Conservation (phyloP, 2,113 vertebrate species). For the Cyphomyrus plagiostoma region DNA sequence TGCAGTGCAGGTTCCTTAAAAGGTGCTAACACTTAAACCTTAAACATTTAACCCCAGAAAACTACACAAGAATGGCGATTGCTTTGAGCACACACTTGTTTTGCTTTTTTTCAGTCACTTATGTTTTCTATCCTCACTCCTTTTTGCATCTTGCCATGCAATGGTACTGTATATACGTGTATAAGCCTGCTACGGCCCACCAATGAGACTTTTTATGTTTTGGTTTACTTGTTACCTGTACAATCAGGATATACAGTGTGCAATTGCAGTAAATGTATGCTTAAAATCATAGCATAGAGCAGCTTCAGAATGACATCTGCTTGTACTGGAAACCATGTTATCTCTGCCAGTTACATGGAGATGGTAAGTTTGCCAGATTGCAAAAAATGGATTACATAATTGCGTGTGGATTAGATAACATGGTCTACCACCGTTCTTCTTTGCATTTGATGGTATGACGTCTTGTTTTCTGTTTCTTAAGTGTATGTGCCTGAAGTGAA, state of each 20-base stretch:
- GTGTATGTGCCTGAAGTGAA: background rate
- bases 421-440: background rate
- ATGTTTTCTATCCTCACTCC: background rate
- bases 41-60: conserved; percentile 6
- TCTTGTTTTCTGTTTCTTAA: background rate
- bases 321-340: background rate
- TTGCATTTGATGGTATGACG: background rate
- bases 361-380: background rate
- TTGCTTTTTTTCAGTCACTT: background rate
- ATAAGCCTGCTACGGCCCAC: background rate
- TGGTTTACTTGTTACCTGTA: background rate
- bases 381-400: background rate
- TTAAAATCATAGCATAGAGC: background rate
- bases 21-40: background rate
- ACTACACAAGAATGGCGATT: background rate
- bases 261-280: background rate
- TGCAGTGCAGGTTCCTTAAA: conserved; percentile 10
- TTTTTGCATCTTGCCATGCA: background rate
- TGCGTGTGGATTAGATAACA: background rate
- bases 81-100: background rate
- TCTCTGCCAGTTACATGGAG: background rate
- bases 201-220: background rate
- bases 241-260: background rate
- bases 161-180: background rate
- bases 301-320: background rate